Base-by-base conservation (phyloP, 2,113 vertebrate genomes). In the Rhinopomastus cyanomelas region DNA sequence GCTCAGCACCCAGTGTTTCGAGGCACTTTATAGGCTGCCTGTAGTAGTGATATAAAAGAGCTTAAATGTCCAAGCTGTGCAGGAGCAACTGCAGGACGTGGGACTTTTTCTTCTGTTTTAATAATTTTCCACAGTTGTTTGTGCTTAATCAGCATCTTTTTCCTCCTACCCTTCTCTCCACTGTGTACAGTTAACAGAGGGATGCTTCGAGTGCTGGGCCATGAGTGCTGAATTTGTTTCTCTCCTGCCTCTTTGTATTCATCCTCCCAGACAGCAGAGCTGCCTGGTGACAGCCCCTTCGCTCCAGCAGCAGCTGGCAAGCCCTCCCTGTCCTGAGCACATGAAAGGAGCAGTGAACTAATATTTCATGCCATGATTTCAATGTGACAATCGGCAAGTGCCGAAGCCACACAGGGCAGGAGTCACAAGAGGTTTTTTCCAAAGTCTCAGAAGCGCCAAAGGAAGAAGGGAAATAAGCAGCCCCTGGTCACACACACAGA, bases 231-330 rank as follows among this genome's bases (percentile, higher is more conserved):
- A 92, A 72, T 81, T 67, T 36, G 11, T 74, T 91, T 89, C 81
- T 81, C 92, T 86, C 88, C 80, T 91, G 90, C 81, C 84, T 78
- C 93, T 93, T 93, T 95, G 91, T 90, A 82, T 77, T 84, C 89
- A 71, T 60, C 86, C 68, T 83, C 76, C 0, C 37, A 94, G 92
- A 79, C 74, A 96, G 80, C 65, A 20, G 79, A 95, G 92, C 88
- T 97, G 92, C 89, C 93, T 94, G 87, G 92, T 93, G 85, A 94
- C 88, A 89, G 85, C 61, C 95, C 68, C 93, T 92, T 95, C 86
- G 73, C 64, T 93, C 59, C 73, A 95, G 91, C 65, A 81, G 86
- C 92, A 95, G 92, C 89, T 96, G 86, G 89, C 85, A 94, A 95
- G 91, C 77, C 86, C 72, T 89, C 65, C 91, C 78, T 88, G 90